Evolutionary conservation across 1,140 invertebrate species (phyloP).

Genomic region (Fopius arisanus): DNA sequence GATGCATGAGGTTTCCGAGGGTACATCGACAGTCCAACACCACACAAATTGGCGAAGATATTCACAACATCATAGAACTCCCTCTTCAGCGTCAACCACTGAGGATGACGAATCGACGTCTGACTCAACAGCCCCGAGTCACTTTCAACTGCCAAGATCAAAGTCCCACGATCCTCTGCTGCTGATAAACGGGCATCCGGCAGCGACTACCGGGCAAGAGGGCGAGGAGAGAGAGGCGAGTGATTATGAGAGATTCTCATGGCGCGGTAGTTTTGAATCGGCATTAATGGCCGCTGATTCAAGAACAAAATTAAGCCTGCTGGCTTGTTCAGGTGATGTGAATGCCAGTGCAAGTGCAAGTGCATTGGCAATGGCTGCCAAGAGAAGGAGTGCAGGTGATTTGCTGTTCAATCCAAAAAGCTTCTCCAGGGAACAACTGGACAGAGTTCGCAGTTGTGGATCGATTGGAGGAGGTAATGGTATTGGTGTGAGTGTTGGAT

Average conservation of each 20-base stretch:
- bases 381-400: constrained; percentile 80
- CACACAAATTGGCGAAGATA: constrained; percentile 55
- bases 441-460: constrained; percentile 81
- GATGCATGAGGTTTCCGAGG: constrained; percentile 90
- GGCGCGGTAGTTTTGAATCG: constrained; percentile 89
- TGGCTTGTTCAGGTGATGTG: constrained; percentile 71
- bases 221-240: constrained; percentile 79
- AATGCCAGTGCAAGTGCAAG: constrained; percentile 69
- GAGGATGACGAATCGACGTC: constrained; percentile 80
- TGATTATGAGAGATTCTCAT: constrained; percentile 87
- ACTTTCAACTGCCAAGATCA: constrained; percentile 69
- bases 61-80: constrained; percentile 66
- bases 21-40: constrained; percentile 64
- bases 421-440: constrained; percentile 76
- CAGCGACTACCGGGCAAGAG: constrained; percentile 62
- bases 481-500: constrained; percentile 61
- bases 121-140: constrained; percentile 61
- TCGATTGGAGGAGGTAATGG: constrained; percentile 75
- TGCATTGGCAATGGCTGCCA: constrained; percentile 73
- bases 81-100: constrained; percentile 75
- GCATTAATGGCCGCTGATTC: constrained; percentile 84
- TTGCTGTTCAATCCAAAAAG: constrained; percentile 79
- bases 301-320: constrained; percentile 76
- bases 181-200: constrained; percentile 65
- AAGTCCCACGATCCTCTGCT: constrained; percentile 81